phyloP scores from a whole-genome alignment of 2,797 vertebrate genomes.

The Gymnocypris eckloni region DNA sequence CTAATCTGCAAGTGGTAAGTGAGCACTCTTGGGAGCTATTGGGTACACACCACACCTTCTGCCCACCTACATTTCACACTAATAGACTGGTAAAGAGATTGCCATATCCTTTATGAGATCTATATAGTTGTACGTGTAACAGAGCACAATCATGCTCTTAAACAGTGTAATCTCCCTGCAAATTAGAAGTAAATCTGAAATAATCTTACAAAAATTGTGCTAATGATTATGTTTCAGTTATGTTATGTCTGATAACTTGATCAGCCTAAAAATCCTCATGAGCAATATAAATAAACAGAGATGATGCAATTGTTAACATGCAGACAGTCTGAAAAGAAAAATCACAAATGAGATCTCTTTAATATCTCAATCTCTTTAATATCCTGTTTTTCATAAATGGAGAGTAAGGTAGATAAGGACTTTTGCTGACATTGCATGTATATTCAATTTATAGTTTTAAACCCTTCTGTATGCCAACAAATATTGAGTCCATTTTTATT shows the following conservation, averaged over 20 bases:
- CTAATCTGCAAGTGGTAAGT: conserved; percentile 52
- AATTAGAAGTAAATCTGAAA: not conserved
- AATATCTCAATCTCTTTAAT: not conserved
- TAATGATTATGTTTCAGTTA: not conserved
- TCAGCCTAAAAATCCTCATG: not conserved
- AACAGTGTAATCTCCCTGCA: not conserved
- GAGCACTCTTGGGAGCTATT: conserved; percentile 46
- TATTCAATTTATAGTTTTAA: not conserved
- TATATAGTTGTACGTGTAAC: conserved; percentile 1
- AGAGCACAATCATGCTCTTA: conserved; percentile 1
- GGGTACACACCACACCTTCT: conserved; percentile 31
- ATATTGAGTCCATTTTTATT: not conserved
- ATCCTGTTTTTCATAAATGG: not conserved
- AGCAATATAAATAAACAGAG: conserved; percentile 2
- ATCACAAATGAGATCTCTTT: not conserved
- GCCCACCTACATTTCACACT: conserved; percentile 44
- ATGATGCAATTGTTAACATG: not conserved
- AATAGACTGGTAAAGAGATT: conserved; percentile 34
- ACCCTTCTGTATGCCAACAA: not conserved
- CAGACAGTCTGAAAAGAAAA: not conserved
- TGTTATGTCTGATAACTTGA: not conserved
- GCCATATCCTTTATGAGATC: conserved; percentile 14
- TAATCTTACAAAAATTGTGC: not conserved
- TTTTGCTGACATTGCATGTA: not conserved
- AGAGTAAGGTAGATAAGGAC: not conserved